Evolutionary conservation across 2,797 vertebrate species (phyloP).

Genomic region (Amazona finschi): DNA sequence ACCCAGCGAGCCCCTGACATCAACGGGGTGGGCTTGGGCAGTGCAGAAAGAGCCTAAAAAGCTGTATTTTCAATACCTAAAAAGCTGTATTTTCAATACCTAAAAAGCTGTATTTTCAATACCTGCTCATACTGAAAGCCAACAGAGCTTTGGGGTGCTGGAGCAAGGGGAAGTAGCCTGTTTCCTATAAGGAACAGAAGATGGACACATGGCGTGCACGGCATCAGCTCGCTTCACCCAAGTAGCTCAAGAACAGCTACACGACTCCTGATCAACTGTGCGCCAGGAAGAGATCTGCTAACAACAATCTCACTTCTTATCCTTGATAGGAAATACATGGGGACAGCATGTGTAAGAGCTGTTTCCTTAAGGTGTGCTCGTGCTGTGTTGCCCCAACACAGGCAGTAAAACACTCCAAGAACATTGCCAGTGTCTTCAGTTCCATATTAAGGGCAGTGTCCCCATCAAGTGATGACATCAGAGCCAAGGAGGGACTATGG

Average conservation of each 20-base stretch:
- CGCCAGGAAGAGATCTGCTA: neutral
- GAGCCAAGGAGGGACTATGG: neutral
- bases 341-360: accelerated
- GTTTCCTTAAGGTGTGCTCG: accelerated
- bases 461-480: neutral
- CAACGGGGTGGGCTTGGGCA: neutral
- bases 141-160: neutral
- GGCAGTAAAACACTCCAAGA: neutral
- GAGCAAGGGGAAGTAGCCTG: neutral
- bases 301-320: neutral
- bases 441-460: neutral
- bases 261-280: neutral
- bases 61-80: accelerated
- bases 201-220: neutral
- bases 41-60: neutral
- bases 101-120: too few relatives aligned
- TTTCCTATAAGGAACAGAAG: neutral
- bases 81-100: neutral
- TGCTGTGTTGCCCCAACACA: neutral
- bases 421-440: neutral
- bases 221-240: neutral
- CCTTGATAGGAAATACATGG: neutral
- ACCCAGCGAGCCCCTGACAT: neutral
- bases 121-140: neutral
- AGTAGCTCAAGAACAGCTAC: neutral